A percentile compares a stretch with the other conserved stretches of the same genome.
Conservation (phyloP, 2,113 vertebrate species). For the Zosterops borbonicus region DNA sequence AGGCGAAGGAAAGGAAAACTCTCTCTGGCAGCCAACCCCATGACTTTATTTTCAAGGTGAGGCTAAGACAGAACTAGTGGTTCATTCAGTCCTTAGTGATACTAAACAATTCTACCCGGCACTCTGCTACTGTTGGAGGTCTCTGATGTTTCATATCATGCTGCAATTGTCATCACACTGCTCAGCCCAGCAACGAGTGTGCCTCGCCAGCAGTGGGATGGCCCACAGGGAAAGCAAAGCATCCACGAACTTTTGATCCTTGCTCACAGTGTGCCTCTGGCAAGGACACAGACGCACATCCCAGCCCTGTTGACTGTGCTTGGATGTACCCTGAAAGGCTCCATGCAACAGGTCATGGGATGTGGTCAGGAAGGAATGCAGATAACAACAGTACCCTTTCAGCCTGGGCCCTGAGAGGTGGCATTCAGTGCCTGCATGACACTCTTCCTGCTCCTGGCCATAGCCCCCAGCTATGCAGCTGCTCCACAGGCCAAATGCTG, state of each 20-base stretch:
- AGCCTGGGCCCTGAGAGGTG: not conserved
- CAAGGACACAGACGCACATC: rapidly evolving
- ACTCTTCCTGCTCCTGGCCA: rapidly evolving
- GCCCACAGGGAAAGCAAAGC: not conserved
- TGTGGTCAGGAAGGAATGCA: not conserved
- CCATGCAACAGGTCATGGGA: constrained; percentile 1
- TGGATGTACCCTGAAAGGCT: not conserved
- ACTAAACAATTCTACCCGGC: not conserved
- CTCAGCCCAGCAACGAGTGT: rapidly evolving
- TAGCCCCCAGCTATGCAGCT: rapidly evolving
- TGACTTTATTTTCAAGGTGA: not conserved
- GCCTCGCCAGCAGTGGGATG: rapidly evolving
- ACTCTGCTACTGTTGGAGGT: not conserved
- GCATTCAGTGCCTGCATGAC: not conserved
- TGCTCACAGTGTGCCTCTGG: rapidly evolving
- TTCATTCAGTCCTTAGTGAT: not conserved
- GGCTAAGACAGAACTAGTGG: not conserved
- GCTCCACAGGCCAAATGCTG: rapidly evolving
- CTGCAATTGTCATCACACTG: not conserved
- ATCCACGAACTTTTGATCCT: not conserved
- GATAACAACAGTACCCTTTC: constrained; percentile 16
- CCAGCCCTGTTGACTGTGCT: not conserved
- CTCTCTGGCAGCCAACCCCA: not conserved
- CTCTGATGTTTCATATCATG: not conserved
- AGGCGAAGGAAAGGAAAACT: not conserved